phyloP scores from a whole-genome alignment of 2,888 invertebrate genomes.

The Amblyjoppa fuscipennis region DNA sequence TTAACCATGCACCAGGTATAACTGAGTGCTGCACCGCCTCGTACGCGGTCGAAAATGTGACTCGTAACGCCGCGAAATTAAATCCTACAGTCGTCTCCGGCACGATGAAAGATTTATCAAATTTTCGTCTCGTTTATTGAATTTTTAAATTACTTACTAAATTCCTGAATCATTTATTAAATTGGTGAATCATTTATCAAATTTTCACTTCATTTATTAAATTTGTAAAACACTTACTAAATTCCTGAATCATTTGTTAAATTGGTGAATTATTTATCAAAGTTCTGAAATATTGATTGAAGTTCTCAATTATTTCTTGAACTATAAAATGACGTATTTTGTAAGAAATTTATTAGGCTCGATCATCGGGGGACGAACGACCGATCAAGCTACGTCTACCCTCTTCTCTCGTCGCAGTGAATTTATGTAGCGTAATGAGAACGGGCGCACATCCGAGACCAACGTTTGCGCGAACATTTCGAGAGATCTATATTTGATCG shows the following conservation, averaged over 20 bases:
- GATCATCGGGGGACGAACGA: neutral
- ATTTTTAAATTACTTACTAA: constrained; percentile 15
- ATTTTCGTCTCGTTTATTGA: neutral
- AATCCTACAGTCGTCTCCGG: neutral
- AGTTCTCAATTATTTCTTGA: neutral
- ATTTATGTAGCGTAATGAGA: constrained; percentile 37
- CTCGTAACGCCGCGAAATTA: constrained; percentile 51
- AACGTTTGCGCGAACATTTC: constrained; percentile 60
- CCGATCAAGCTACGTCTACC: neutral
- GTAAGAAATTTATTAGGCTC: neutral
- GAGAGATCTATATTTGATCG: constrained; percentile 81
- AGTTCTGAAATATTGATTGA: too few species aligned
- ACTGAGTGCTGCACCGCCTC: constrained; percentile 19
- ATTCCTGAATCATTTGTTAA: neutral
- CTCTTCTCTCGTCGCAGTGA: neutral
- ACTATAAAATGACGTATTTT: neutral
- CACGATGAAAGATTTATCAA: constrained; percentile 2
- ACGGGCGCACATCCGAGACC: constrained; percentile 29
- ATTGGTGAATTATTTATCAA: neutral
- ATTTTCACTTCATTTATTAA: neutral
- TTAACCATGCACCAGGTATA: constrained; percentile 72
- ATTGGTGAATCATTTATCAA: constrained; percentile 6
- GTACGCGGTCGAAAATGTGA: constrained; percentile 50
- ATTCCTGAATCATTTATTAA: neutral
- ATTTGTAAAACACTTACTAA: neutral